Percentiles rank a stretch among this genome's conserved stretches.
Conservation (phyloP, 1,140 invertebrate genomes). For the Mycetomoellerius zeteki region DNA sequence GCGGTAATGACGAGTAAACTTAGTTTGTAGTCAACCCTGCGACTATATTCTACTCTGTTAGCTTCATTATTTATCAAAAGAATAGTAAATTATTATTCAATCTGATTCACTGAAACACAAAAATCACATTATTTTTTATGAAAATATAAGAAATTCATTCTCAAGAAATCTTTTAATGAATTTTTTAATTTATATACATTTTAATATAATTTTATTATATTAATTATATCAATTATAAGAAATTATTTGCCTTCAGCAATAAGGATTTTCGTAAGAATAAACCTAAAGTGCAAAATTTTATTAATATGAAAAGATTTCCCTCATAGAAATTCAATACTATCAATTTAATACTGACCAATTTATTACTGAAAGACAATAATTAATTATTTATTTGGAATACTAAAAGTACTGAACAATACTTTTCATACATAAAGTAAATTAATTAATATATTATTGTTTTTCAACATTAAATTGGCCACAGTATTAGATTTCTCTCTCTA, state of each 20-base stretch:
- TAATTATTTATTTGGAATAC: too few relatives aligned
- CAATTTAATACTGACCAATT: too few relatives aligned
- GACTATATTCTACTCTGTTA: slow-evolving; percentile 11
- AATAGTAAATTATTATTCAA: background rate
- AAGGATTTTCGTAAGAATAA: background rate
- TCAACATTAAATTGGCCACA: too few relatives aligned
- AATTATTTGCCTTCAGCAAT: background rate
- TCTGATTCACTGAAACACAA: background rate
- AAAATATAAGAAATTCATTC: slow-evolving; percentile 1
- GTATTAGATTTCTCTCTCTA: too few relatives aligned
- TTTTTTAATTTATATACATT: background rate
- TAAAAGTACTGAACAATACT: too few relatives aligned
- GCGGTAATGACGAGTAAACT: slow-evolving; percentile 48
- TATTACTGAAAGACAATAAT: too few relatives aligned
- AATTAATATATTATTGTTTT: too few relatives aligned
- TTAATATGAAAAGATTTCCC: background rate
- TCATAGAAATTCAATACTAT: too few relatives aligned
- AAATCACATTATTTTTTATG: background rate
- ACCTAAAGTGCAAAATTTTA: background rate
- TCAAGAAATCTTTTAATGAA: background rate
- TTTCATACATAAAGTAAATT: too few relatives aligned
- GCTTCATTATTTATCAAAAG: background rate
- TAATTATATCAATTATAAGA: background rate
- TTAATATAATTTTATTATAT: background rate
- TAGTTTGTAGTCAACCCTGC: slow-evolving; percentile 27